Base-by-base conservation (phyloP, 2,888 invertebrate genomes). In the Nymphalis polychloros region DNA sequence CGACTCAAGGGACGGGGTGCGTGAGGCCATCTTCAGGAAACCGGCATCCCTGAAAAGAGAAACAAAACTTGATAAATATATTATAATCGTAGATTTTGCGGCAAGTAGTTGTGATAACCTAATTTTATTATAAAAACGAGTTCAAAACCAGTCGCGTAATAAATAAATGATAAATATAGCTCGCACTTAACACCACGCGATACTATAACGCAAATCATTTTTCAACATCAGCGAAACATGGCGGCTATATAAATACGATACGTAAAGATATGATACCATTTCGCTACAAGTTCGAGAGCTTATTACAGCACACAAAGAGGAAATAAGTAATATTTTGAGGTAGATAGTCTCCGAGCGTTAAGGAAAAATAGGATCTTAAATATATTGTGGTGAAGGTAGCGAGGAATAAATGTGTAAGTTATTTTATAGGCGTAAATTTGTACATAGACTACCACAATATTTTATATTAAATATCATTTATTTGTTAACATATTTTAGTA, bases 11-110 rank as follows among this genome's bases (percentile, higher is more conserved):
- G 97, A 97, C 93, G 97, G 97, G 93, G 97, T 97, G 92, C 94
- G 94, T 93, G 97, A 97, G 95, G 97, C 97, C 97, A 97, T 97
- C 95, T 96, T 97, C 95, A 96, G 94, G 95, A 95, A 95, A 95
- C 95, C 96, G 94, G 95, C 96, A 96, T 96, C 95, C 96, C 96
- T 96, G 94, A 49, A 94, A 95, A 90, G 92, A 92, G 76, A 83
- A 81, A 87, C 81, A 47, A 20, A 70, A 76, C 63, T 72, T 66
- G 65, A 74, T 73, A 77, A 68, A 72, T 77, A 50, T 35, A 53
- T 27, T 8, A 20, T n/a, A 62, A 13, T 17, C 0, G 27, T 6
- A 31, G 5, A 31, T 31, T 5, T 13, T 41, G 13, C 10, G 41
- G 13, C 10, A 13, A 13, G 13, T 13, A 13, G 13, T 41, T 41